Percentiles rank a stretch among this genome's conserved stretches.
phyloP scores from a whole-genome alignment of 2,888 invertebrate genomes.

The Drosophila putrida region DNA sequence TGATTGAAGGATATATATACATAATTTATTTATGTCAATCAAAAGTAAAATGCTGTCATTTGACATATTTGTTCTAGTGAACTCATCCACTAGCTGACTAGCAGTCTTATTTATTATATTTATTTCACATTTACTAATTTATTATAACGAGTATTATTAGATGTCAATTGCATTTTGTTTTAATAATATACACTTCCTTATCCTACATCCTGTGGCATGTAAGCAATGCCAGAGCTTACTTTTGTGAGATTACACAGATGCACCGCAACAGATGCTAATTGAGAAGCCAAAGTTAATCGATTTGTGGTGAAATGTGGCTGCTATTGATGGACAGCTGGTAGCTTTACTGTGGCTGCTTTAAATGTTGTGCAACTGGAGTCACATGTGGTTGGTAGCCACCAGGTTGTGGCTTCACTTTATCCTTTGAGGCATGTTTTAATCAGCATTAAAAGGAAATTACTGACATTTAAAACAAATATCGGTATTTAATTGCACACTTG shows the following conservation, averaged over 20 bases:
- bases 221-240: constrained; percentile 36
- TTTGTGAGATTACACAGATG: constrained; percentile 10
- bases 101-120: too few species aligned
- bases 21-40: too few species aligned
- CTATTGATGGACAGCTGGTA: constrained; percentile 6
- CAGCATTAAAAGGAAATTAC: constrained; percentile 11
- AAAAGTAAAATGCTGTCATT: too few species aligned
- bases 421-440: constrained; percentile 4
- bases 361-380: constrained; percentile 44
- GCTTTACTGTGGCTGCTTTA: constrained; percentile 50
- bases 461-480: not conserved
- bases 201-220: constrained; percentile 18
- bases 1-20: too few species aligned
- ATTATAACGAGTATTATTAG: constrained; percentile 18
- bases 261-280: constrained; percentile 68
- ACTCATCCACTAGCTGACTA: too few species aligned
- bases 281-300: constrained; percentile 76
- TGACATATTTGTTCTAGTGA: too few species aligned
- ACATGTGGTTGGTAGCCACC: constrained; percentile 38
- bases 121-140: not conserved
- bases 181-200: not conserved
- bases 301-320: constrained; percentile 55
- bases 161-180: not conserved
- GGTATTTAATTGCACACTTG: constrained; percentile 3
- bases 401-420: constrained; percentile 37